Evolutionary conservation across 1,140 invertebrate species (phyloP), one percentile per base, ranked within the genome.

Genomic region (Plutomurus gul): DNA sequence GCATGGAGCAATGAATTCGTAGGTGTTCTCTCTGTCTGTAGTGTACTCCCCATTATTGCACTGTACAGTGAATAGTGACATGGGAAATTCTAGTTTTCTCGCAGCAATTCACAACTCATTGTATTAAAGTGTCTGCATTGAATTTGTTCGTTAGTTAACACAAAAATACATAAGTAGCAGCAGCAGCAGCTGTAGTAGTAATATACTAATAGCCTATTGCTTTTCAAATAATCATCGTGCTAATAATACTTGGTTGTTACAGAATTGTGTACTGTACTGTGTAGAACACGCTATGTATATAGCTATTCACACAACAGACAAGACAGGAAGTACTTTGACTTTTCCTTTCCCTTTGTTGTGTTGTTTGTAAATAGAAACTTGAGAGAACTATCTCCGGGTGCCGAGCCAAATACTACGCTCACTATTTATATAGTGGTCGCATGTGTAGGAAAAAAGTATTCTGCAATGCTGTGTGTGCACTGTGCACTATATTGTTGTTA

Each of bases 321-420:
- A 65, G 56, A 65, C 56, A 65, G 56, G 56, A 65, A 65, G 56
- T 65, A 30, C 56, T 65, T 65, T 65, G 56, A 65, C 56, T 65
- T 65, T 65, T 65, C 56, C 56, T 65, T 65, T 65, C 56, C 56
- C 27, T 65, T 65, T 65, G 56, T 65, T 65, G 56, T 65, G 11
- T 5, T 30, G 5, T 11, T 8, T 27, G 49, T 30, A 60, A 60
- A 65, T 65, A 65, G 56, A 65, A 65, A 65, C 56, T 65, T 33
- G n/a, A 33, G 18, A 20, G 46, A 65, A 65, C n/a, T 65, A 30
- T 65, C 56, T 65, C 30, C 56, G 56, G 27, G 56, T 65, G 56
- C 30, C 27, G 11, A 20, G 47, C 47, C 47, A 65, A 65, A 56
- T 56, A 25, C 49, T 33, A 33, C 25, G 3, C 27, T n/a, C 30